Evolutionary conservation across 2,797 vertebrate species (phyloP).

Genomic region (Phoebastria nigripes): DNA sequence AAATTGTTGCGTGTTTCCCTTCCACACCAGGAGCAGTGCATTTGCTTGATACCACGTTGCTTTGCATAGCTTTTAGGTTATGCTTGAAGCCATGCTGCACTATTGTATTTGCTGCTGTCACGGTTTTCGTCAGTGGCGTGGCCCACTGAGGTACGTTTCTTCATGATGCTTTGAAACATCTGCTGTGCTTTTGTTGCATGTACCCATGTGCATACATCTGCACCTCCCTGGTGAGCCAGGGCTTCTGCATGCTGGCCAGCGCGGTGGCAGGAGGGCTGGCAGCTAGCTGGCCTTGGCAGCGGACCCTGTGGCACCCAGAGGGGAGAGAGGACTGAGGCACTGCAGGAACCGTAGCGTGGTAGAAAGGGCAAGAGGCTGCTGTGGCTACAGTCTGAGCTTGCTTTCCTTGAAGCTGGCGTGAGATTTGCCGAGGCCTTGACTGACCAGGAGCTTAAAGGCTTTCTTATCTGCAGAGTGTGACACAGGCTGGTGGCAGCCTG

Average conservation of each 20-base stretch:
- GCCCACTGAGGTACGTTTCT: fast-evolving
- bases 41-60: not conserved
- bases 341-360: fast-evolving
- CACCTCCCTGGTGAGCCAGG: no score
- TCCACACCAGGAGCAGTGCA: not conserved
- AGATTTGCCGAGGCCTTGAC: not conserved
- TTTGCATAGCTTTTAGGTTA: not conserved
- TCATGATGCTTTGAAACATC: fast-evolving
- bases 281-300: not conserved
- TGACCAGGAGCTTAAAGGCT: slow-evolving; percentile 5
- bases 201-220: fast-evolving
- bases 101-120: fast-evolving
- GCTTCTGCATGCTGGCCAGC: fast-evolving
- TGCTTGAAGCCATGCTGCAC: not conserved
- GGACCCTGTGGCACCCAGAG: not conserved
- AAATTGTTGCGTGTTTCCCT: not conserved
- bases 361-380: not conserved
- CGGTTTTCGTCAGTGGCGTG: fast-evolving
- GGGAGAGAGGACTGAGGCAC: not conserved
- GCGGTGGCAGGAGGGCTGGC: fast-evolving
- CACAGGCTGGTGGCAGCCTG: not conserved
- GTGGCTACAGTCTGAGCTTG: not conserved
- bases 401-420: not conserved
- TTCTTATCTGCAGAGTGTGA: not conserved
- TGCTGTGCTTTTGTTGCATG: fast-evolving